Evolutionary conservation across 2,888 invertebrate genomes (phyloP), one percentile per base, ranked within the genome.

Genomic region (Cryptophagus acutangulus): DNA sequence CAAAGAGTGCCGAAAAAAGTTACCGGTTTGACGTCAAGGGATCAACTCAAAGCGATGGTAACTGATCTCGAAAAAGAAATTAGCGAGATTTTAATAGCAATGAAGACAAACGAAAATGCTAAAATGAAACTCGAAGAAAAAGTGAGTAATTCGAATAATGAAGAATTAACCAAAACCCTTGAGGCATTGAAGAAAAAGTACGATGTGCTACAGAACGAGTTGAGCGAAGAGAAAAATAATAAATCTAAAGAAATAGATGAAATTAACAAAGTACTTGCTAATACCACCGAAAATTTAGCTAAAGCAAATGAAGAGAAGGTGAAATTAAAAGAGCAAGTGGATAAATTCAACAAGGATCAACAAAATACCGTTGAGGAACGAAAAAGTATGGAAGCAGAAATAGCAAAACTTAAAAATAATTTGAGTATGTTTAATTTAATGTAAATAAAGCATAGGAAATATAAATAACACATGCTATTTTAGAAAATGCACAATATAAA

Each of bases 31-130:
- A 82, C 81, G 17, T 79, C 84, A 1, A 84, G 84, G 68, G 62
- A 82, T 33, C 82, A 84, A 66, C 70, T 90, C 57, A 87, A 84
- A 57, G 87, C 80, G 58, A 87, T 89, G 82, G 82, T 92, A 2
- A 84, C 86, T 42, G 91, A 93, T 49, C 72, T 92, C 52, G 92
- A 92, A 69, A 85, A 79, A 60, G 92, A 94, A 75, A 84, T 91
- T 50, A 81, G 84, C 80, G 79, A 81, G 67, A 71, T 81, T 61
- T 70, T 76, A 43, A 72, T 77, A 2, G 71, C 78, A 25, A 73
- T 80, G 67, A 79, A 78, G 63, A 79, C 79, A 54, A 73, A 74
- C 20, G 79, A 78, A 38, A 63, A 74, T 26, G 60, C 61, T 26
- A 69, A 68, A 36, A 70, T 72, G 17, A 69, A 74, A 50, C 67